Evolutionary conservation across 2,888 invertebrate species (phyloP).

Genomic region (Tenthredo amoena): DNA sequence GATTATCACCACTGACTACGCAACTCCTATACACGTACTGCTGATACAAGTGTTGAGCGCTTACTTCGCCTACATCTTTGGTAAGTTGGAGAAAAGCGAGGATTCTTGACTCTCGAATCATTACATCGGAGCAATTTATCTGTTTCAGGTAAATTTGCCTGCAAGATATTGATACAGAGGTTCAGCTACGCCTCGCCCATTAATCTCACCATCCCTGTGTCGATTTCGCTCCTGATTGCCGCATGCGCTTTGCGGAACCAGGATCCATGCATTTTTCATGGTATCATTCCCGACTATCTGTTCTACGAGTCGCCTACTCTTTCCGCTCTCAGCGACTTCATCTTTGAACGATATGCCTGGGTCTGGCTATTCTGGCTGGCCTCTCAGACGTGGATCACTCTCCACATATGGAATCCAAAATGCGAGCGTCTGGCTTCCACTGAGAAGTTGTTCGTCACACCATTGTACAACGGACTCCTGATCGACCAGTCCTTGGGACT

Average conservation of each 20-base stretch:
- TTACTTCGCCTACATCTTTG: conserved; percentile 84
- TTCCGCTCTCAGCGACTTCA: conserved; percentile 80
- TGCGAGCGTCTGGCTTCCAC: conserved; percentile 91
- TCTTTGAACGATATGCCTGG: conserved; percentile 85
- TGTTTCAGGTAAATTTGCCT: conserved; percentile 86
- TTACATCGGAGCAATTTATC: conserved; percentile 44
- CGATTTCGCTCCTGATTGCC: conserved; percentile 84
- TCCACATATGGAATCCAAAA: conserved; percentile 92
- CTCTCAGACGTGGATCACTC: conserved; percentile 92
- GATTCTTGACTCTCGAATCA: neutral
- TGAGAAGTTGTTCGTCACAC: conserved; percentile 90
- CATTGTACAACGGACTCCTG: conserved; percentile 90
- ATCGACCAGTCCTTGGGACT: conserved; percentile 92
- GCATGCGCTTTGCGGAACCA: conserved; percentile 84
- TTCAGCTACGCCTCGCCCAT: conserved; percentile 93
- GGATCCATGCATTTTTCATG: conserved; percentile 85
- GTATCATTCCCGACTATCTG: conserved; percentile 79
- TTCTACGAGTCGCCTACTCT: conserved; percentile 79
- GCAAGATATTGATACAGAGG: conserved; percentile 93
- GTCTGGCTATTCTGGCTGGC: conserved; percentile 90
- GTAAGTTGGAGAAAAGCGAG: conserved; percentile 61
- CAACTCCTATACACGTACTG: conserved; percentile 82
- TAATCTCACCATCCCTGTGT: conserved; percentile 87
- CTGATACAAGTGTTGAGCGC: conserved; percentile 84
- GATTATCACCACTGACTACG: conserved; percentile 72